These are phyloP conservation scores for Zapus hudsonius DNA, from an alignment of 2,113 vertebrate genomes.

Conservation along the genomic window DNA sequence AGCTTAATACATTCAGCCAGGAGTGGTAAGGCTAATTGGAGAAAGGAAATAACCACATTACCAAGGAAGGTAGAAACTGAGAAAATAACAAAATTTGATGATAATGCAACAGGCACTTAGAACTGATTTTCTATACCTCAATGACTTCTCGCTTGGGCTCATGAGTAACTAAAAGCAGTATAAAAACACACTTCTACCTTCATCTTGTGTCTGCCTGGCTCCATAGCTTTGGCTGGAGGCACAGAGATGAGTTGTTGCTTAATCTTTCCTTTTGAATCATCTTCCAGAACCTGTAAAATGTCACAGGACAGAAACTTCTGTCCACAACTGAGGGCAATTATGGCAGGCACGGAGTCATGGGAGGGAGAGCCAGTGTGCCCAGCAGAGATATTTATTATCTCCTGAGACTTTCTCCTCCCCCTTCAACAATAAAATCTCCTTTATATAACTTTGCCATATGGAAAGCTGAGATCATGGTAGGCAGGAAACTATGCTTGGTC, in stretches of 20 bases:
- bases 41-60: neutral
- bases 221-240: neutral
- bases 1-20: neutral
- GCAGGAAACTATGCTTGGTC: too few relatives aligned
- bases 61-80: neutral
- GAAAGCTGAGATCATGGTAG: neutral
- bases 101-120: neutral
- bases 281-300: too few relatives aligned
- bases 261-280: neutral
- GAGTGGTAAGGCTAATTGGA: neutral
- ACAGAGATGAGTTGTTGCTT: too few relatives aligned
- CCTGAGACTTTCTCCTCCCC: too few relatives aligned
- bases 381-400: neutral
- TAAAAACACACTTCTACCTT: neutral
- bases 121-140: neutral
- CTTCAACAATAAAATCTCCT: neutral
- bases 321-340: too few relatives aligned
- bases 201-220: too few relatives aligned
- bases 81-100: neutral
- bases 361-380: fast-evolving
- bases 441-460: neutral
- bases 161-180: too few relatives aligned
- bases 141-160: neutral
- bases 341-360: too few relatives aligned
- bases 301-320: too few relatives aligned